Evolutionary conservation across 2,797 vertebrate species (phyloP).

Genomic region (Odontamblyopus rebecca): DNA sequence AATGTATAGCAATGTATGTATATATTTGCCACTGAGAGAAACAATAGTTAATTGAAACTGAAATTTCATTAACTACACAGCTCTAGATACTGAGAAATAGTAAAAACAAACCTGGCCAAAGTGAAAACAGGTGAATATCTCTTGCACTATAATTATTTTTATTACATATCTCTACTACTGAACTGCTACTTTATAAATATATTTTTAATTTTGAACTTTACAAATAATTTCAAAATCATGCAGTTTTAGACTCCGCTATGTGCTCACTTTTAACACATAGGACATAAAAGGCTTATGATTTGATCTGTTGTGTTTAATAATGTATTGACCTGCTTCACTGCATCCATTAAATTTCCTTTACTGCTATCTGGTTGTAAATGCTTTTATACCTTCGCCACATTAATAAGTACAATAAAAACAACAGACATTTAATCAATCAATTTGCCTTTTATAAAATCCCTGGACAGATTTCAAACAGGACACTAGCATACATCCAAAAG

Average conservation of each 20-base stretch:
- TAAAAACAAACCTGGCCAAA: no score
- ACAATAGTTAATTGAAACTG: no score
- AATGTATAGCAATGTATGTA: no score
- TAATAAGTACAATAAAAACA: conserved; percentile 8
- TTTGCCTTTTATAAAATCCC: conserved; percentile 21
- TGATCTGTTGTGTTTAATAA: conserved; percentile 15
- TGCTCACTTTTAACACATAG: no score
- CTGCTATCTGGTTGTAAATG: conserved; percentile 6
- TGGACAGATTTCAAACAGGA: conserved; percentile 35
- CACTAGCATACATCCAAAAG: conserved; percentile 12
- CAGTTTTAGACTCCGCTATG: not conserved
- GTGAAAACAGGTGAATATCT: no score
- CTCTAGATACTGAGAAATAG: no score
- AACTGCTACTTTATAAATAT: no score
- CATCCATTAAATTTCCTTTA: conserved; percentile 8
- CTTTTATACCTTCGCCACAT: conserved; percentile 3
- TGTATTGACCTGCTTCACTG: conserved; percentile 8
- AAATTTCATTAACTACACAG: no score
- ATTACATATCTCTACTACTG: no score
- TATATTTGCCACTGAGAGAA: no score
- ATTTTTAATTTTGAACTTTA: not conserved
- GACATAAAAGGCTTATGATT: conserved; percentile 4
- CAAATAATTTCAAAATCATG: not conserved
- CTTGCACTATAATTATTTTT: no score
- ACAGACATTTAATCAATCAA: conserved; percentile 36